Evolutionary conservation across 2,888 invertebrate species (phyloP).

Genomic region (Torymus auratus): DNA sequence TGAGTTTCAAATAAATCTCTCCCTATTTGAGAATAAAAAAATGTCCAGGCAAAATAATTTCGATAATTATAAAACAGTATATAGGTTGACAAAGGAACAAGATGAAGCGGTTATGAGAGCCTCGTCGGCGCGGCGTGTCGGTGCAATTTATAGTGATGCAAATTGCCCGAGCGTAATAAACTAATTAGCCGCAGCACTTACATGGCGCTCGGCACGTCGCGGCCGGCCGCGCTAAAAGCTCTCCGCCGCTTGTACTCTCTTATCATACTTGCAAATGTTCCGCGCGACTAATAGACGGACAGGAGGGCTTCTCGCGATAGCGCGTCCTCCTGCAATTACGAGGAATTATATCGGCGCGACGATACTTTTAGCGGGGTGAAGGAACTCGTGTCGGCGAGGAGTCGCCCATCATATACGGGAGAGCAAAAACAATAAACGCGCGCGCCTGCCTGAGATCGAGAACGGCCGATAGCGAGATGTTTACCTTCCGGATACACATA

Average conservation of each 20-base stretch:
- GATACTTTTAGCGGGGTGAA: constrained; percentile 9
- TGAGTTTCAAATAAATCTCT: no score
- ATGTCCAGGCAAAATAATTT: no score
- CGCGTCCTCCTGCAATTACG: neutral
- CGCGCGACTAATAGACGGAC: constrained; percentile 10
- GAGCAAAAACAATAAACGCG: constrained; percentile 60
- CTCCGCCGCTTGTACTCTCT: constrained; percentile 68
- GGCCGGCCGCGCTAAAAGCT: constrained; percentile 61
- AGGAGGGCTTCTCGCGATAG: neutral
- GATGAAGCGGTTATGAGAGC: neutral
- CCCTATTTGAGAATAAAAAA: no score
- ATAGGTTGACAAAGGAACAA: neutral
- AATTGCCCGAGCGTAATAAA: constrained; percentile 70
- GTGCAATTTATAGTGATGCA: constrained; percentile 67
- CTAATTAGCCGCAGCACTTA: constrained; percentile 68
- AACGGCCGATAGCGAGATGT: constrained; percentile 59
- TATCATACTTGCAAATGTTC: constrained; percentile 63
- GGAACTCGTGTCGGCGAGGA: neutral
- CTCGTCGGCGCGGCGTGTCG: no score
- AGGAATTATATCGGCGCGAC: neutral
- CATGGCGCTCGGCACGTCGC: constrained; percentile 24
- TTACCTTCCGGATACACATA: constrained; percentile 68
- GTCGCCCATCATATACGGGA: no score
- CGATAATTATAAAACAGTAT: no score
- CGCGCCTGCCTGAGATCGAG: constrained; percentile 62